A percentile compares a stretch with the other conserved stretches of the same genome.
Conservation (phyloP, 2,888 invertebrate genomes). For the Mythimna impura region DNA sequence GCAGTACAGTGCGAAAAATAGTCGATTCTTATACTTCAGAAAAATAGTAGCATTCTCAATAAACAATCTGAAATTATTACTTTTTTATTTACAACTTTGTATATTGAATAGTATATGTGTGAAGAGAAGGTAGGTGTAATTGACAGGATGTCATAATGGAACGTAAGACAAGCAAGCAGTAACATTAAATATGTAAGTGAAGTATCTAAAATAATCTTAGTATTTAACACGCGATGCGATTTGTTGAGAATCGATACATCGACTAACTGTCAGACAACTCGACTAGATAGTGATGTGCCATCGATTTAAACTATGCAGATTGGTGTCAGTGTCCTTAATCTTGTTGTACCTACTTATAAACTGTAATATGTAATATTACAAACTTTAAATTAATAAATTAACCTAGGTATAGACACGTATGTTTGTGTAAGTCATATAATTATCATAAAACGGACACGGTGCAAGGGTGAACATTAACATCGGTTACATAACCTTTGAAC, state of each 20-base stretch:
- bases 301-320: constrained; percentile 60
- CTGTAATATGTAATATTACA: constrained; percentile 40
- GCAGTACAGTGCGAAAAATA: constrained; percentile 86
- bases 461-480: constrained; percentile 44
- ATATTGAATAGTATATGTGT: constrained; percentile 82
- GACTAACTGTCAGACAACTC: constrained; percentile 31
- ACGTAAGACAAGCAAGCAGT: constrained; percentile 63
- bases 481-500: constrained; percentile 26
- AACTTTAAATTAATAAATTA: constrained; percentile 60
- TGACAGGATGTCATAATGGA: constrained; percentile 73
- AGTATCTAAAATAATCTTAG: constrained; percentile 68
- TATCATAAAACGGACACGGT: constrained; percentile 49
- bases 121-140: constrained; percentile 78
- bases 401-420: constrained; percentile 47
- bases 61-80: constrained; percentile 87
- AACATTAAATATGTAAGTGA: constrained; percentile 62
- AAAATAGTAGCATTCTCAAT: constrained; percentile 86
- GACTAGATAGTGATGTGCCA: constrained; percentile 46
- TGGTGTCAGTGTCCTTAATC: constrained; percentile 68
- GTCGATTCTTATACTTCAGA: constrained; percentile 83
- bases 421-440: constrained; percentile 46
- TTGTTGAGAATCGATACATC: constrained; percentile 59
- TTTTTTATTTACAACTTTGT: constrained; percentile 85
- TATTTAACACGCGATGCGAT: constrained; percentile 68
- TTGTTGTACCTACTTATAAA: constrained; percentile 58